Base-by-base conservation (phyloP, 2,888 invertebrate species). In the Heliconius ethilla region DNA sequence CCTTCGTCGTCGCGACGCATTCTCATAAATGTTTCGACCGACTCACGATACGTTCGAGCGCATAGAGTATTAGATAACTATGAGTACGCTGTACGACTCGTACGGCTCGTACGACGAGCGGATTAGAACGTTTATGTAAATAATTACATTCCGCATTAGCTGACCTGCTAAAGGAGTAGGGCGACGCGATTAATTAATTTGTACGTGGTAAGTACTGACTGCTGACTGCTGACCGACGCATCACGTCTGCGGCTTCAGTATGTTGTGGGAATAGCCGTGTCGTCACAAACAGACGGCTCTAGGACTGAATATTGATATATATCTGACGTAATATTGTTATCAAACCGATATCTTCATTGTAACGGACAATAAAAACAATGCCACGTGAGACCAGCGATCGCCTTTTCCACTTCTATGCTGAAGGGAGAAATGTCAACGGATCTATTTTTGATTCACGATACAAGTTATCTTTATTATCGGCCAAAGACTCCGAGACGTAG, bases 281-380 rank as follows among this genome's bases (percentile, higher is more conserved):
- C 74, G 76, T 82, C 80, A 75, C 75, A 70, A 78, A 77, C 79
- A 78, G 75, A 74, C 78, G 77, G 78, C 79, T 81, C 75, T 79
- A 81, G 77, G 77, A 80, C 80, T 75, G 81, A 83, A 84, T 86
- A 89, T 89, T 86, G 84, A 84, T 86, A 85, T 82, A 78, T 67
- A 75, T 85, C 85, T 82, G 79, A 82, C 83, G 84, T 87, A 59
- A 59, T 59, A 86, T 87, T 87, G 87, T 89, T 91, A 92, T 93
- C 91, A 86, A 82, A 82, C 82, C 84, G 89, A 88, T 90, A 90
- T 86, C 85, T 84, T 82, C 83, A 85, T 80, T 83, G 83, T 83
- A 83, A 82, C 83, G 85, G 87, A 90, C 90, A 91, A 91, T 91
- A 92, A 92, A 93, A 93, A 94, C 93, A 94, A 90, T 90, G 87